phyloP scores from a whole-genome alignment of 2,888 invertebrate genomes.

The Hypercompe scribonia region DNA sequence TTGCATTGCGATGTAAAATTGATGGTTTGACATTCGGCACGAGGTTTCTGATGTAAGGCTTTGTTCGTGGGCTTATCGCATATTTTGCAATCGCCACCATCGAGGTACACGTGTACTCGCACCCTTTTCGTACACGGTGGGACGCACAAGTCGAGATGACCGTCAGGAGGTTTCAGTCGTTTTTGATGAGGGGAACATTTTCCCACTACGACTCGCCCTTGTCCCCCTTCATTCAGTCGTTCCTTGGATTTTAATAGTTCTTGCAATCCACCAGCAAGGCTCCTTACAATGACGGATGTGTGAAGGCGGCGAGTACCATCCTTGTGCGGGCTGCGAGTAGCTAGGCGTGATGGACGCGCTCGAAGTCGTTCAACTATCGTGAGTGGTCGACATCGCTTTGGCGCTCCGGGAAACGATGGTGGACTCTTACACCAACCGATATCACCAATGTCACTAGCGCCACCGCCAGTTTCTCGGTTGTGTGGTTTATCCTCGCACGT shows the following conservation, averaged over 20 bases:
- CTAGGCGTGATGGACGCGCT: slow-evolving; percentile 14
- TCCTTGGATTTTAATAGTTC: slow-evolving; percentile 33
- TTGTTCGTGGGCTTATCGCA: not conserved
- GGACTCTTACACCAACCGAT: slow-evolving; percentile 17
- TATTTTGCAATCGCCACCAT: slow-evolving; percentile 2
- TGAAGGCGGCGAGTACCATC: slow-evolving; percentile 40
- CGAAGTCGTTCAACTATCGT: slow-evolving; percentile 36
- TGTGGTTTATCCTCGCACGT: not conserved
- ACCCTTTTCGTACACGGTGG: slow-evolving; percentile 45
- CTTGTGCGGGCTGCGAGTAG: slow-evolving; percentile 20
- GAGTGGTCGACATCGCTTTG: slow-evolving; percentile 36
- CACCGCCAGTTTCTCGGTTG: not conserved
- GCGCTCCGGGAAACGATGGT: slow-evolving; percentile 18
- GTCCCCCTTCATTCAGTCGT: slow-evolving; percentile 51
- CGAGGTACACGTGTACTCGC: slow-evolving; percentile 43
- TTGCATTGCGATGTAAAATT: slow-evolving; percentile 13
- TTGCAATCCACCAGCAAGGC: slow-evolving; percentile 13
- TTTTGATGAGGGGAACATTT: slow-evolving; percentile 15
- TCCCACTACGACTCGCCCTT: slow-evolving; percentile 52
- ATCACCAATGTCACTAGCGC: not conserved
- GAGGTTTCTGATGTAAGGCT: not conserved
- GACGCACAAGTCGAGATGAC: slow-evolving; percentile 36
- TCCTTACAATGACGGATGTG: slow-evolving; percentile 28
- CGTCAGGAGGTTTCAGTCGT: not conserved
- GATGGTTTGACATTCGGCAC: not conserved